These are phyloP conservation scores for Eurytoma californica DNA, from an alignment of 2,888 invertebrate species.

Conservation along the genomic window DNA sequence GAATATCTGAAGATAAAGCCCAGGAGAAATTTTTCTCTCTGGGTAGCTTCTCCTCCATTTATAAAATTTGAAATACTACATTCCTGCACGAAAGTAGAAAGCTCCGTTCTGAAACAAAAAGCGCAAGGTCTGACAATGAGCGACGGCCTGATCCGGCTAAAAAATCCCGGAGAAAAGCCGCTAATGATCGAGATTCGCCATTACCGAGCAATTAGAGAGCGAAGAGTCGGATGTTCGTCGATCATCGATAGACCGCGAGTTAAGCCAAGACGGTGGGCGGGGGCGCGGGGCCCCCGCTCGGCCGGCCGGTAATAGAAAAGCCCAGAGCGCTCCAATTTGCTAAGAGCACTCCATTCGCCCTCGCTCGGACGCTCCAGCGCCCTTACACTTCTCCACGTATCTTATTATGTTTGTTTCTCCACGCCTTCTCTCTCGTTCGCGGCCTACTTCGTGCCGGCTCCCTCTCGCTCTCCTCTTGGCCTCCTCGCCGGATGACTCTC, in stretches of 20 bases:
- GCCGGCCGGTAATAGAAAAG: constrained; percentile 61
- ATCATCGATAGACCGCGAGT: no score
- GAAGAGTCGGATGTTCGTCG: neutral
- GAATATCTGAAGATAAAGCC: no score
- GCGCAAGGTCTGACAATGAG: no score
- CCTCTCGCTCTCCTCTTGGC: neutral
- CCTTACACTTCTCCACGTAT: constrained; percentile 58
- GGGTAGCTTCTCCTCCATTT: no score
- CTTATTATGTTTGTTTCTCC: constrained; percentile 58
- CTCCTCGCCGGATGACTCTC: constrained; percentile 3
- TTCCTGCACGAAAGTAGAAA: no score
- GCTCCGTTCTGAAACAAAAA: no score
- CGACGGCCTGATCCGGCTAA: no score
- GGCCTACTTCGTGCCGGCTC: constrained; percentile 2
- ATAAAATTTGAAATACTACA: no score
- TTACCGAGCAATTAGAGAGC: neutral
- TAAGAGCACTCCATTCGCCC: constrained; percentile 62
- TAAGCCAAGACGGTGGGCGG: neutral
- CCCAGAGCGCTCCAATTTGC: constrained; percentile 64
- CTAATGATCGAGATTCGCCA: no score
- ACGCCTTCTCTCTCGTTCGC: constrained; percentile 19
- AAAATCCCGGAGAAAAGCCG: no score
- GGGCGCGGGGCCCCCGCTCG: neutral
- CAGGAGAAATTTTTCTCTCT: no score
- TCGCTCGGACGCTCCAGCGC: constrained; percentile 42